Percentiles rank a stretch among this genome's conserved stretches.
Evolutionary conservation across 2,797 vertebrate genomes (phyloP).

Genomic region (Sparidentex hasta): DNA sequence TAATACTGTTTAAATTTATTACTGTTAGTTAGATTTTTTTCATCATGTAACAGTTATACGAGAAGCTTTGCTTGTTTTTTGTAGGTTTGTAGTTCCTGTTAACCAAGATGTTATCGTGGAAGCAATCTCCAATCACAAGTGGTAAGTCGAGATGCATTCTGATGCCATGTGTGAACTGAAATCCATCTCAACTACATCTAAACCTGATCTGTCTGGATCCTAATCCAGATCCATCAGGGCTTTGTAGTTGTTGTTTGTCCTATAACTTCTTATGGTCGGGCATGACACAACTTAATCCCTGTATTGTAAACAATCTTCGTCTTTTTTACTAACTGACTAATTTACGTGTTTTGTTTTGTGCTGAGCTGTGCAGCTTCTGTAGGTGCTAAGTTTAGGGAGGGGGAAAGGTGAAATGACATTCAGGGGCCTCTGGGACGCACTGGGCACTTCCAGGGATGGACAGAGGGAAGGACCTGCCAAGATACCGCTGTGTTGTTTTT

Average conservation of each 20-base stretch:
- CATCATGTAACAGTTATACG: background rate
- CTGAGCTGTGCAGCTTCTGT: constrained; percentile 48
- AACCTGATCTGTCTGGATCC: constrained; percentile 9
- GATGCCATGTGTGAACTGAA: constrained; percentile 38
- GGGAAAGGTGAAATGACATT: constrained; percentile 59
- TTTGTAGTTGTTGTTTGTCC: background rate
- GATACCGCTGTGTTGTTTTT: constrained; percentile 66
- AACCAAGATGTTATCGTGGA: background rate
- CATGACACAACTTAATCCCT: constrained; percentile 8
- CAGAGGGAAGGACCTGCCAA: constrained; percentile 39
- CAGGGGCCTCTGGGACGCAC: constrained; percentile 45
- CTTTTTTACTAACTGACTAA: constrained; percentile 30
- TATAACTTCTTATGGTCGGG: background rate
- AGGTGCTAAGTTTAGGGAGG: constrained; percentile 63
- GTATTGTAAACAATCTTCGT: constrained; percentile 1
- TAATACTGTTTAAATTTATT: no score
- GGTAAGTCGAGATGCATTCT: constrained; percentile 12
- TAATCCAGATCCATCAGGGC: background rate
- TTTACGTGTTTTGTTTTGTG: constrained; percentile 19
- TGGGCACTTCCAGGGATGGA: constrained; percentile 52
- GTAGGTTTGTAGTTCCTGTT: background rate
- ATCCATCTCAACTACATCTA: constrained; percentile 29
- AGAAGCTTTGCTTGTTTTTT: background rate
- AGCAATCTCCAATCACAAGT: background rate
- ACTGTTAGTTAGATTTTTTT: background rate